phyloP scores from a whole-genome alignment of 2,888 invertebrate genomes.

The Exephanes ischioxanthus region DNA sequence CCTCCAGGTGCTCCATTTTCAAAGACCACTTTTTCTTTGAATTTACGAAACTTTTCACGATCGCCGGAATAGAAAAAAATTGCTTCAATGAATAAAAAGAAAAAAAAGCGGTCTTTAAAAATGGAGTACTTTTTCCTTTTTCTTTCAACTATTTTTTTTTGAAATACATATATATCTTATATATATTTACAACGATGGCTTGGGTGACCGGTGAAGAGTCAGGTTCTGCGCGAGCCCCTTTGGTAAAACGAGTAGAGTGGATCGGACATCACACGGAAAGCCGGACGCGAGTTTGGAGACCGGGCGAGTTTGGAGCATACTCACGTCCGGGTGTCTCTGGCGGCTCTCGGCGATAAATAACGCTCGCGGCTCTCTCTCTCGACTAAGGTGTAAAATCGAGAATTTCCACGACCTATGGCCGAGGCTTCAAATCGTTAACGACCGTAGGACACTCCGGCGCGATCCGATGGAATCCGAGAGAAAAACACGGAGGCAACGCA shows the following conservation, averaged over 20 bases:
- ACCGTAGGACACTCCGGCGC: conserved; percentile 38
- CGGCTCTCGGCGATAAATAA: conserved; percentile 57
- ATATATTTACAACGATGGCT: conserved; percentile 26
- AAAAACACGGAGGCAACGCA: neutral
- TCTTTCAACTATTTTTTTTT: neutral
- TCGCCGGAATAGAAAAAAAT: neutral
- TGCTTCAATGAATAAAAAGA: too few relatives aligned
- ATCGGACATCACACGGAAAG: neutral
- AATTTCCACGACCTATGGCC: conserved; percentile 44
- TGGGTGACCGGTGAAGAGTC: neutral
- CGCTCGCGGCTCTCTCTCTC: conserved; percentile 25
- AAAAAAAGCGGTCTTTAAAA: too few relatives aligned
- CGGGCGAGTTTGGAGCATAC: conserved; percentile 3
- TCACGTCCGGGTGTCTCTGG: conserved; percentile 1
- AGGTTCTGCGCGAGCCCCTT: neutral
- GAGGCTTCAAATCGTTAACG: conserved; percentile 63
- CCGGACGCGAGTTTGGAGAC: conserved; percentile 9
- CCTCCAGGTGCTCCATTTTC: neutral
- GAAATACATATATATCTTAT: neutral
- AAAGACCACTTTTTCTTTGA: neutral
- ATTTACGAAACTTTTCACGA: neutral
- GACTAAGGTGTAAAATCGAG: conserved; percentile 59
- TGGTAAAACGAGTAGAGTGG: conserved; percentile 10
- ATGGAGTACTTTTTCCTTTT: neutral
- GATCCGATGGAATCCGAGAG: conserved; percentile 10